These are phyloP conservation scores for Ashinkailepas kermadecensis DNA, from an alignment of 2,888 invertebrate genomes.

Conservation along the genomic window DNA sequence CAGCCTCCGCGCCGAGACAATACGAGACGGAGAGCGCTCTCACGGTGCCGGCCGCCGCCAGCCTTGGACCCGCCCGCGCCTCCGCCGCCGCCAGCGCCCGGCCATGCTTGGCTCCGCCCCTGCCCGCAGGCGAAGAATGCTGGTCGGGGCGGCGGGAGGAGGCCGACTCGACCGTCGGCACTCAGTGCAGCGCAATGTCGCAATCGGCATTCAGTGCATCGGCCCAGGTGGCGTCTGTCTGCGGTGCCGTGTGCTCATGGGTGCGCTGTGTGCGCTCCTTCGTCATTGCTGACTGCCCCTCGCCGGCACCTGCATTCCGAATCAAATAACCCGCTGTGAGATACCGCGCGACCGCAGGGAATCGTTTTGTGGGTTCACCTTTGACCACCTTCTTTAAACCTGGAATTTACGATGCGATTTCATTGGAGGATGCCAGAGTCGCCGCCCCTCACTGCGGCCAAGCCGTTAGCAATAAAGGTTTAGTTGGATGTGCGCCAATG, in stretches of 20 bases:
- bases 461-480: no score
- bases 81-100: neutral
- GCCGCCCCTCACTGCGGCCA: no score
- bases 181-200: neutral
- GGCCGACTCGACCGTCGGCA: neutral
- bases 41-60: neutral
- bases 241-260: no score
- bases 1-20: no score
- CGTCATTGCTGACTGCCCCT: neutral
- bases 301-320: neutral
- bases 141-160: neutral
- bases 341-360: neutral
- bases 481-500: no score
- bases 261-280: no score
- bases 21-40: neutral
- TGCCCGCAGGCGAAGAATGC: neutral
- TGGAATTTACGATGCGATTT: neutral
- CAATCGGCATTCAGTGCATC: no score
- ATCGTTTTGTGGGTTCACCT: neutral
- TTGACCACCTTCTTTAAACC: neutral
- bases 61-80: neutral
- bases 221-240: no score
- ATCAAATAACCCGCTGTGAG: neutral
- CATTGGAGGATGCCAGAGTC: neutral
- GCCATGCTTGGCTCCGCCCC: slow-evolving; percentile 5